Evolutionary conservation across 2,797 vertebrate genomes (phyloP).

Genomic region (Hoplostethus mediterraneus): DNA sequence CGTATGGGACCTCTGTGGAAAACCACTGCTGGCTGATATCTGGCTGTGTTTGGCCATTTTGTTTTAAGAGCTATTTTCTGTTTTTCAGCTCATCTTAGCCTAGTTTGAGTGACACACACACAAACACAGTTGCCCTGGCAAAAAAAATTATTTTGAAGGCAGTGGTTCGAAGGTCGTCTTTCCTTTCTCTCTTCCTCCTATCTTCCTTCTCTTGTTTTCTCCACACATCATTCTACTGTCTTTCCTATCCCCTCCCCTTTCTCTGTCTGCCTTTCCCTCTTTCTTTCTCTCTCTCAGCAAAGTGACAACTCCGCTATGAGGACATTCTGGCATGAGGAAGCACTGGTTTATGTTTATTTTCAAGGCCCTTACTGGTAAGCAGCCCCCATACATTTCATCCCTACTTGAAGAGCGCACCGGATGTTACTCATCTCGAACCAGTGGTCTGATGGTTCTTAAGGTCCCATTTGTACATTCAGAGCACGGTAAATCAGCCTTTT

Average conservation of each 20-base stretch:
- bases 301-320: conserved; percentile 36
- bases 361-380: too few relatives aligned
- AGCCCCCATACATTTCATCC: too few relatives aligned
- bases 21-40: not conserved
- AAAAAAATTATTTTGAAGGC: not conserved
- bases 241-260: not conserved
- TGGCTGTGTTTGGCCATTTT: not conserved
- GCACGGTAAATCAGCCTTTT: too few relatives aligned
- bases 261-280: not conserved
- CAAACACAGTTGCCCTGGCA: not conserved
- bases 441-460: too few relatives aligned
- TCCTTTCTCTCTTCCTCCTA: too few relatives aligned
- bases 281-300: conserved; percentile 41
- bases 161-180: conserved; percentile 6
- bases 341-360: too few relatives aligned
- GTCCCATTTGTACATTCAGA: too few relatives aligned
- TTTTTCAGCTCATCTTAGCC: not conserved
- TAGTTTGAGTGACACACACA: not conserved
- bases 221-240: not conserved
- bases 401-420: too few relatives aligned
- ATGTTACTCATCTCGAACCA: too few relatives aligned
- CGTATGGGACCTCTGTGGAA: too few relatives aligned
- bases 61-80: conserved; percentile 17
- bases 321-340: too few relatives aligned
- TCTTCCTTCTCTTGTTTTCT: not conserved